These are phyloP conservation scores for Zeus faber DNA, from an alignment of 2,113 vertebrate species.

Conservation along the genomic window DNA sequence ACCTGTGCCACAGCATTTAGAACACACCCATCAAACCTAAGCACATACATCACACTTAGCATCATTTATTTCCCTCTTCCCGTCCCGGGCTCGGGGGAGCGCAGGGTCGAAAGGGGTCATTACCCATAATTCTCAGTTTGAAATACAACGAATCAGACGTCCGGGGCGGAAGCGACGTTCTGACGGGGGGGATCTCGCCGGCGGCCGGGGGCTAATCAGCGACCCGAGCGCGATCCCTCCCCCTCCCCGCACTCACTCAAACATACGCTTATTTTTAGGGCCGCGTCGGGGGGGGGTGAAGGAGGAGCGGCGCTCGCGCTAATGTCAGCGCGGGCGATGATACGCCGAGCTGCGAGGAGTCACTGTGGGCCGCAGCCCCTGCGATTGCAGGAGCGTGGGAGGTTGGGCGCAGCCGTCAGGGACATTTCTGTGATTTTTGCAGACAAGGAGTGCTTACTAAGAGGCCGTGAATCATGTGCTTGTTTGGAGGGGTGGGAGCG, in stretches of 20 bases:
- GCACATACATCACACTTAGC: slow-evolving; percentile 46
- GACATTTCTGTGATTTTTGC: slow-evolving; percentile 21
- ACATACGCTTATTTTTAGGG: slow-evolving; percentile 63
- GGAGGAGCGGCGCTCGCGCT: slow-evolving; percentile 34
- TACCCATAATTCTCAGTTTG: slow-evolving; percentile 48
- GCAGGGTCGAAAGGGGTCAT: slow-evolving; percentile 2
- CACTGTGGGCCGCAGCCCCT: slow-evolving; percentile 13
- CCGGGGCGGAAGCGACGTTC: slow-evolving; percentile 13
- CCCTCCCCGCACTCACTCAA: slow-evolving; percentile 5
- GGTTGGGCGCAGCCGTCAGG: slow-evolving; percentile 5
- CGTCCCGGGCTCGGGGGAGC: neutral
- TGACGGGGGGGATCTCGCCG: slow-evolving; percentile 25
- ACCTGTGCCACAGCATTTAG: slow-evolving; percentile 8
- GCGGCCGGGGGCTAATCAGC: slow-evolving; percentile 46
- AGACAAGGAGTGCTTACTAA: slow-evolving; percentile 35
- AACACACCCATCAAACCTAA: slow-evolving; percentile 41
- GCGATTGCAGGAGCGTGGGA: slow-evolving; percentile 18
- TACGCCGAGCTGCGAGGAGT: slow-evolving; percentile 29
- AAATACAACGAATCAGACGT: slow-evolving; percentile 36
- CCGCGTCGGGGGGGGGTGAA: slow-evolving; percentile 30
- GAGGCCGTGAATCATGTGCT: neutral
- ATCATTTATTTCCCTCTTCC: slow-evolving; percentile 16
- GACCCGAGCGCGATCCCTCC: slow-evolving; percentile 42
- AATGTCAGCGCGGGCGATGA: slow-evolving; percentile 37
- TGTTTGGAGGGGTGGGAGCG: too few species aligned